Percentiles rank a stretch among this genome's conserved stretches.
phyloP scores from a whole-genome alignment of 2,797 vertebrate species.

The Uromys caudimaculatus region DNA sequence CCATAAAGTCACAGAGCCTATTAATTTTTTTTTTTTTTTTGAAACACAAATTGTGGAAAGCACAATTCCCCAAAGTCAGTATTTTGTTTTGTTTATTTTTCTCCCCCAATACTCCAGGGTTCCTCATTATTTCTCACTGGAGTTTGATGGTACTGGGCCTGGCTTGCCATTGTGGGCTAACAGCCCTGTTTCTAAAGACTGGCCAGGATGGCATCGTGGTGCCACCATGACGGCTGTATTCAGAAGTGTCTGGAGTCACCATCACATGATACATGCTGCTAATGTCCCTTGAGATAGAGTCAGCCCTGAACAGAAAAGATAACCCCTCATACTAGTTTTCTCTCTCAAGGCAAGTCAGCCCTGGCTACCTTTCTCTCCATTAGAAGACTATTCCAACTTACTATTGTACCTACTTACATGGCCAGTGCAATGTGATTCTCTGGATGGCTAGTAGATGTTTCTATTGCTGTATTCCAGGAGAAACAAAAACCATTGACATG shows the following conservation, averaged over 20 bases:
- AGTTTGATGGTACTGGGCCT: neutral
- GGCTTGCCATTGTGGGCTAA: neutral
- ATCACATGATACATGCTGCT: neutral
- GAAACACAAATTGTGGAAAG: neutral
- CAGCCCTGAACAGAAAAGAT: neutral
- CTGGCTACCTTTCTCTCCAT: neutral
- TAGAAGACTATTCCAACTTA: neutral
- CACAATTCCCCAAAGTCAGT: neutral
- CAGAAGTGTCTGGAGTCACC: neutral
- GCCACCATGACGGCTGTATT: neutral
- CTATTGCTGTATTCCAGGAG: neutral
- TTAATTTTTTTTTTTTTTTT: neutral
- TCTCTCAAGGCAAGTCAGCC: neutral
- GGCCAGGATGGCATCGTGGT: neutral
- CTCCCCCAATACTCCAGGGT: rapidly evolving
- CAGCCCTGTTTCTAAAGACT: neutral
- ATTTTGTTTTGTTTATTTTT: neutral
- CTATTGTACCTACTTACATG: neutral
- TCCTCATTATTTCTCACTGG: neutral
- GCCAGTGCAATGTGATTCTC: neutral
- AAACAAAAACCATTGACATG: neutral
- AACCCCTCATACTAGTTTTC: neutral
- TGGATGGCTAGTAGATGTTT: neutral
- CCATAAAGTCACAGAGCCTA: neutral
- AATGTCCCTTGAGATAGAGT: neutral